These are phyloP conservation scores for Holcopasites calliopsidis DNA, from an alignment of 1,140 invertebrate species.

Conservation along the genomic window DNA sequence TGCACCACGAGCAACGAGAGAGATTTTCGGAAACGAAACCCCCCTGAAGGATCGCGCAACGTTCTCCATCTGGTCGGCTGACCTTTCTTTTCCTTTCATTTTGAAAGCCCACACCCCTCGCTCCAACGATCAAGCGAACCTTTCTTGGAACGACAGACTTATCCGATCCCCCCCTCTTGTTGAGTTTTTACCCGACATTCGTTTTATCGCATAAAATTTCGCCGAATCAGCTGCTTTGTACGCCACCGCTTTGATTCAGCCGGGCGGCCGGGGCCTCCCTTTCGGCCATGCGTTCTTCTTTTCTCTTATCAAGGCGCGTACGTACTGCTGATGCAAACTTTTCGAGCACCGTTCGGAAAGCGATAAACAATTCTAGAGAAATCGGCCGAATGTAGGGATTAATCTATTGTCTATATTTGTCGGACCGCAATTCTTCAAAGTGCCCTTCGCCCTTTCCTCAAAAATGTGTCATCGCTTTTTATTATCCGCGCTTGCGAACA, in stretches of 20 bases:
- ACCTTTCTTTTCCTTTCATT: slow-evolving; percentile 32
- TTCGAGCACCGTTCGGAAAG: too few relatives aligned
- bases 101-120: neutral
- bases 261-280: too few relatives aligned
- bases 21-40: slow-evolving; percentile 2
- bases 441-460: neutral
- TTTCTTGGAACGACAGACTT: slow-evolving; percentile 44
- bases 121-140: neutral
- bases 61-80: neutral
- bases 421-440: too few relatives aligned
- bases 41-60: too few relatives aligned
- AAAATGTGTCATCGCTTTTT: neutral
- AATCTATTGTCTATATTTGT: too few relatives aligned
- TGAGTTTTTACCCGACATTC: slow-evolving; percentile 51
- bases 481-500: neutral
- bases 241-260: neutral
- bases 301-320: too few relatives aligned
- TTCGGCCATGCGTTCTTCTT: neutral
- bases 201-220: slow-evolving; percentile 55
- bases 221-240: slow-evolving; percentile 27
- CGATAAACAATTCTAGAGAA: too few relatives aligned
- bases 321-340: too few relatives aligned
- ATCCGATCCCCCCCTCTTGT: slow-evolving; percentile 32
- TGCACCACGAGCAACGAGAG: neutral
- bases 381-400: too few relatives aligned